Percentiles rank a stretch among this genome's conserved stretches.
These are phyloP conservation scores for Gibbula magus DNA, from an alignment of 2,888 invertebrate species.

Conservation along the genomic window DNA sequence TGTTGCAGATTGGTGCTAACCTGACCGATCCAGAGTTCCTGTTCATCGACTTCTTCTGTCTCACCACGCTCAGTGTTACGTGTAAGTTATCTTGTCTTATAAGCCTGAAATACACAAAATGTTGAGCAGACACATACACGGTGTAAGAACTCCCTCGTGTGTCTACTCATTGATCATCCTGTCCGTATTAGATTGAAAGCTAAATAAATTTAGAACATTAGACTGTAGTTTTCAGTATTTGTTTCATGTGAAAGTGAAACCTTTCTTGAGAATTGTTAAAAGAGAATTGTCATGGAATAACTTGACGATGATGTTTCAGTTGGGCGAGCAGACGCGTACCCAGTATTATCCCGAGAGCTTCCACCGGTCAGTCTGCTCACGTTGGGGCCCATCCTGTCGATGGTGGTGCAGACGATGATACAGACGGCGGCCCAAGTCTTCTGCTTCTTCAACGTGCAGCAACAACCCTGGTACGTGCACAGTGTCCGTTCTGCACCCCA, in stretches of 20 bases:
- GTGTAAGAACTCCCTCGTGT: no score
- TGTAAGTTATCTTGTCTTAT: constrained; percentile 74
- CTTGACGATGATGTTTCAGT: constrained; percentile 50
- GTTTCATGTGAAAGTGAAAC: no score
- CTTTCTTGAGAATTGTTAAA: no score
- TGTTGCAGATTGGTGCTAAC: constrained; percentile 77
- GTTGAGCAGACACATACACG: no score
- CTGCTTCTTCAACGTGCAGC: constrained; percentile 79
- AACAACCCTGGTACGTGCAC: constrained; percentile 78
- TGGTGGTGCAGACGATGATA: constrained; percentile 83
- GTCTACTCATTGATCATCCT: no score
- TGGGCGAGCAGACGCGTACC: constrained; percentile 72
- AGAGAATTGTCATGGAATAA: no score
- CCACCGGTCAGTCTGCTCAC: constrained; percentile 87
- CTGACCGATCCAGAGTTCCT: constrained; percentile 92
- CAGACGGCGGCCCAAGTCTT: constrained; percentile 81
- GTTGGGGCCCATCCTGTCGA: constrained; percentile 85
- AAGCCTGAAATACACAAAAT: no score
- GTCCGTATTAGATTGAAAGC: no score
- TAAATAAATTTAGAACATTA: no score
- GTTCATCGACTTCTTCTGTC: constrained; percentile 91
- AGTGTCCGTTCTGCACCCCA: background rate
- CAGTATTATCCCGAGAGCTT: constrained; percentile 75
- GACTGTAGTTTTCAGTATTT: no score
- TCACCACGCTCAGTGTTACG: constrained; percentile 92